Base-by-base conservation (phyloP, 2,888 invertebrate species). In the Venustoraphidia nigricollis region DNA sequence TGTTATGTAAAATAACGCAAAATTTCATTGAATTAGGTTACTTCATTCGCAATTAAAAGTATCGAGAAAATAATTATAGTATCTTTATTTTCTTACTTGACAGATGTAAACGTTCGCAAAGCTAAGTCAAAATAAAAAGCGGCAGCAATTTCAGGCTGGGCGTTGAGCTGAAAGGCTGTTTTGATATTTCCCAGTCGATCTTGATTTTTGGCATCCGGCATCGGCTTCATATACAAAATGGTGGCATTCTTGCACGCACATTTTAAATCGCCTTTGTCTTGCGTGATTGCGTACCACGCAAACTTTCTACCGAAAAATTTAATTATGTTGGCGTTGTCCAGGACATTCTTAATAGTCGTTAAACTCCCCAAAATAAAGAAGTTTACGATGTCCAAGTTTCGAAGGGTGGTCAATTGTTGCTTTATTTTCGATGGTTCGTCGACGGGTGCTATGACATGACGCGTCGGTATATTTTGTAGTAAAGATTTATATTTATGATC, bases 401-500 rank as follows among this genome's bases (percentile, higher is more conserved):
- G 70, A 48, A 88, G 69, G 60, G 82, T 77, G 50, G 75, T 71
- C 54, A 91, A 68, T 62, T 90, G 90, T 1, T 73, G 73, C 55
- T 76, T 75, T 44, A 81, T 71, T 9, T 67, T 62, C 1, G 62
- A 62, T 2, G 64, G 62, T 52, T 76, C 76, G 52, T 75, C 77
- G 54, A 78, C 73, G 8, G 75, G 75, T 4, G 84, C 80, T 52
- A 94, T 92, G 1, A 93, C 82, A 65, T 94, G 93, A 9, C 93
- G 75, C 0, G 91, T 88, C 8, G 92, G 88, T 48, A 93, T 83
- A 62, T 94, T 93, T 65, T 90, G 82, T 37, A 94, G 70, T 9
- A 94, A 67, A 9, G 90, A 85, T 66, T 92, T 91, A 66, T 91
- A 93, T 66, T 93, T 92, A 69, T 93, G 90, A 60, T 92, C 90